A percentile compares a stretch with the other conserved stretches of the same genome.
These are phyloP conservation scores for Beris morrisii DNA, from an alignment of 2,888 invertebrate genomes.

Conservation along the genomic window DNA sequence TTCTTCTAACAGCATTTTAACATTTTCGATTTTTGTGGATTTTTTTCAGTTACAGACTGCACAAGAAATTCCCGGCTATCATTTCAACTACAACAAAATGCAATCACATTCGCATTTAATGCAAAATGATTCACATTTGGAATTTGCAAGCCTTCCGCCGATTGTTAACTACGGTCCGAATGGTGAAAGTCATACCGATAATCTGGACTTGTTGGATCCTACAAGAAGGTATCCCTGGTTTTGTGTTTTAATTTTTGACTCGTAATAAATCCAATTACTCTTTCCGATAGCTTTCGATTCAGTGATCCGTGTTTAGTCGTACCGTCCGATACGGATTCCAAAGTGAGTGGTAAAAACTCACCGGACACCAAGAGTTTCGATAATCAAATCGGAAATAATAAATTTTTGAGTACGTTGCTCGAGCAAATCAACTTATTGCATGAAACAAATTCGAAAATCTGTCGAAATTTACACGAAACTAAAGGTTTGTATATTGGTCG, in stretches of 20 bases:
- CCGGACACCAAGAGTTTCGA: constrained; percentile 24
- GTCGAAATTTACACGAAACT: constrained; percentile 72
- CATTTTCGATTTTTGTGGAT: constrained; percentile 5
- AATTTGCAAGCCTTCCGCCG: constrained; percentile 72
- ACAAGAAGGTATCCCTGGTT: constrained; percentile 32
- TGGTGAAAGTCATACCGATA: constrained; percentile 32
- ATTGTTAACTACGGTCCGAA: constrained; percentile 60
- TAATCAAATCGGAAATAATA: constrained; percentile 49
- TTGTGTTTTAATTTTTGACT: background rate
- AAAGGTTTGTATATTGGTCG: constrained; percentile 59
- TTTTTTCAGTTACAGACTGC: constrained; percentile 20
- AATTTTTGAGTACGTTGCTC: constrained; percentile 60
- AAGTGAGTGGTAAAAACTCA: constrained; percentile 53
- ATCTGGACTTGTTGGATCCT: constrained; percentile 34
- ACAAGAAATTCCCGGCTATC: constrained; percentile 28
- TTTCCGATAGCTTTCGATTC: constrained; percentile 50
- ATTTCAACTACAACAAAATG: constrained; percentile 30
- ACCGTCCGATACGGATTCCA: constrained; percentile 55
- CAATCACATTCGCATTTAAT: constrained; percentile 29
- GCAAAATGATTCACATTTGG: constrained; percentile 51
- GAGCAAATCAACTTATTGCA: constrained; percentile 74
- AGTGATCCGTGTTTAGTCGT: constrained; percentile 56
- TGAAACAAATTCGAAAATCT: constrained; percentile 73
- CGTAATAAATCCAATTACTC: background rate
- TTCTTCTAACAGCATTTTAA: background rate